Conservation (phyloP, 64 coral and sea anemone species). For the Montipora efflorescens region DNA sequence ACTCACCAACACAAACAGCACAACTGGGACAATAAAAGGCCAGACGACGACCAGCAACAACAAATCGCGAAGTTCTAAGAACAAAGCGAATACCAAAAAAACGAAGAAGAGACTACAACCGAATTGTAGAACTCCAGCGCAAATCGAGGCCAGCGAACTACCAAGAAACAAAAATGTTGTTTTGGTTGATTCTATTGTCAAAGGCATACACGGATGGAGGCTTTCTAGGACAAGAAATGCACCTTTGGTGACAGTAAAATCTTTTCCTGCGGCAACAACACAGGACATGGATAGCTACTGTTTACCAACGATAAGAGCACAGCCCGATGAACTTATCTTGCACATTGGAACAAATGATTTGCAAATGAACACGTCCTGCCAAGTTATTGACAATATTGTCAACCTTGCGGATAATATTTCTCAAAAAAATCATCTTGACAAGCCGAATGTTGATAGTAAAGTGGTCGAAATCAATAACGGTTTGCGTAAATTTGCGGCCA, state of each 20-base stretch:
- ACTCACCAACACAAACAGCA: conserved; percentile 2
- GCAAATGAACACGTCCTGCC: background rate
- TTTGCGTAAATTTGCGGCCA: conserved; percentile 27
- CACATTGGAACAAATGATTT: conserved; percentile 45
- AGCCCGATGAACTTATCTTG: conserved; percentile 37
- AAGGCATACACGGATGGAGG: conserved; percentile 48
- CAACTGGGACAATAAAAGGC: conserved; percentile 20
- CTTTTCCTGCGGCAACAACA: conserved; percentile 22
- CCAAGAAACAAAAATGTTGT: conserved; percentile 18
- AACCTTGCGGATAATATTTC: conserved; percentile 10
- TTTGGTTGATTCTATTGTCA: conserved; percentile 34
- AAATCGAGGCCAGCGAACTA: background rate
- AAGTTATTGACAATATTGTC: conserved; percentile 43
- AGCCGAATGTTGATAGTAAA: conserved; percentile 49
- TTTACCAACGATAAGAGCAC: background rate
- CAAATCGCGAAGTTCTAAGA: conserved; percentile 30
- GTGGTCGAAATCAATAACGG: conserved; percentile 14
- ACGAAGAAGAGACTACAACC: conserved; percentile 12
- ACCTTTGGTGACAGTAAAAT: conserved; percentile 21
- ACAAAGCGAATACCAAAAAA: conserved; percentile 20
- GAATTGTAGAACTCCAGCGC: background rate
- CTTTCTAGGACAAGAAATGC: background rate
- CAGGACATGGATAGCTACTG: conserved; percentile 48
- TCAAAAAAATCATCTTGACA: conserved; percentile 51
- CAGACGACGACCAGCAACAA: conserved; percentile 24